phyloP scores from a whole-genome alignment of 2,113 vertebrate species.

The Larimichthys crocea region DNA sequence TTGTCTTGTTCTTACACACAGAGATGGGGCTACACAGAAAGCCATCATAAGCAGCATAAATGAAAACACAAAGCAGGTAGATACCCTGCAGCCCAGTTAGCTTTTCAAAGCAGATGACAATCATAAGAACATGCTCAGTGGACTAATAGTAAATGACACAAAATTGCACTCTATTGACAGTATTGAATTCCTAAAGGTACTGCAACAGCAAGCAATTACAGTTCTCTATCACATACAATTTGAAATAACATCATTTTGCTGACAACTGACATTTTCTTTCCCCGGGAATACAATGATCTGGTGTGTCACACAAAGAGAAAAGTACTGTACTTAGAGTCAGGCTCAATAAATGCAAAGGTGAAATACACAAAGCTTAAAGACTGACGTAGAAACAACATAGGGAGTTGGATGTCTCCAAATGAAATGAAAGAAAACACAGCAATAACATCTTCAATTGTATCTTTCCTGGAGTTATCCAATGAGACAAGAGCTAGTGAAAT shows the following conservation, averaged over 20 bases:
- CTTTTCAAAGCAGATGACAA: conserved; percentile 58
- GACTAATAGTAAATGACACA: conserved; percentile 68
- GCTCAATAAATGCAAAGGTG: neutral
- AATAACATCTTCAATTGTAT: conserved; percentile 28
- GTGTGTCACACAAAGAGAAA: neutral
- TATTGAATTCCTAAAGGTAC: conserved; percentile 71
- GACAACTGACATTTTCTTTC: conserved; percentile 58
- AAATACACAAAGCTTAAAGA: neutral
- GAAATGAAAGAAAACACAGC: conserved; percentile 21
- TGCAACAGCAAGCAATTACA: conserved; percentile 64
- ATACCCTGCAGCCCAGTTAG: conserved; percentile 65
- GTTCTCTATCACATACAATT: conserved; percentile 67
- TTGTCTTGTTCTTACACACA: conserved; percentile 13
- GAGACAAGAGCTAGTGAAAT: conserved; percentile 60
- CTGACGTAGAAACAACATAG: conserved; percentile 2
- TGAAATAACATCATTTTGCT: conserved; percentile 63
- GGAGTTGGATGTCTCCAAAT: neutral
- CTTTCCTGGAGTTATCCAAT: conserved; percentile 47
- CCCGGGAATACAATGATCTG: neutral
- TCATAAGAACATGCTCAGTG: conserved; percentile 64
- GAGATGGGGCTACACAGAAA: conserved; percentile 26
- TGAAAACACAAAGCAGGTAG: conserved; percentile 31
- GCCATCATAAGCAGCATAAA: conserved; percentile 41
- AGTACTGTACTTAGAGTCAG: neutral
- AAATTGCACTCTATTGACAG: conserved; percentile 67